Percentiles rank a stretch among this genome's conserved stretches.
phyloP scores from a whole-genome alignment of 2,797 vertebrate genomes.

The Chelon labrosus region DNA sequence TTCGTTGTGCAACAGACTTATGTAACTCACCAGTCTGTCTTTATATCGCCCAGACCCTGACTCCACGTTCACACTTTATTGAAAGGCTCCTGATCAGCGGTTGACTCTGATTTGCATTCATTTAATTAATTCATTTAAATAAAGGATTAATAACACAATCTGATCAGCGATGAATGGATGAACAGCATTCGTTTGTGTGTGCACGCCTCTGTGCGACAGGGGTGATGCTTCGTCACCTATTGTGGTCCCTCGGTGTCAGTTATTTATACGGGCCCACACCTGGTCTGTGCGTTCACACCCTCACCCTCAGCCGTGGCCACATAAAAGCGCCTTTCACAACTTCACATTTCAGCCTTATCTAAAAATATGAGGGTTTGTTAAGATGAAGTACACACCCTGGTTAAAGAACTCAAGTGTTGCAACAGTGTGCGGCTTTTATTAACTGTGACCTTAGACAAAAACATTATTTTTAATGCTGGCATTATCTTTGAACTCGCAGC shows the following conservation, averaged over 20 bases:
- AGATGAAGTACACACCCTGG: neutral
- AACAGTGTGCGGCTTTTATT: neutral
- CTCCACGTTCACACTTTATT: neutral
- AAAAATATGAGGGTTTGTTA: conserved; percentile 5
- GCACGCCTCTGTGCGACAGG: neutral
- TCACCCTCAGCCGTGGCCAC: conserved; percentile 28
- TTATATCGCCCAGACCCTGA: conserved; percentile 5
- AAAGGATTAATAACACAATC: neutral
- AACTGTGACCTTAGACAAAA: neutral
- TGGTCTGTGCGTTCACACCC: conserved; percentile 32
- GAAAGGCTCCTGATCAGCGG: neutral
- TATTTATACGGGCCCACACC: conserved; percentile 70
- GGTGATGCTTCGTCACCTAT: conserved; percentile 51
- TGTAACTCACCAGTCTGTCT: conserved; percentile 24
- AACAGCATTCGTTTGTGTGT: neutral
- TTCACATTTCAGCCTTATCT: conserved; percentile 36
- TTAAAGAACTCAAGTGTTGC: conserved; percentile 6
- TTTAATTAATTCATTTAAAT: too few relatives aligned
- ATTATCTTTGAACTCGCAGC: neutral
- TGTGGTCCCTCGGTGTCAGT: conserved; percentile 63
- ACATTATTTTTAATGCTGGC: neutral
- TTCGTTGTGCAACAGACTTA: conserved; percentile 43
- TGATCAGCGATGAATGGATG: neutral
- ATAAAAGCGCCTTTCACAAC: conserved; percentile 23
- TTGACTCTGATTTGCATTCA: neutral